phyloP scores from a whole-genome alignment of 2,113 vertebrate species.

The Climacteris rufus region DNA sequence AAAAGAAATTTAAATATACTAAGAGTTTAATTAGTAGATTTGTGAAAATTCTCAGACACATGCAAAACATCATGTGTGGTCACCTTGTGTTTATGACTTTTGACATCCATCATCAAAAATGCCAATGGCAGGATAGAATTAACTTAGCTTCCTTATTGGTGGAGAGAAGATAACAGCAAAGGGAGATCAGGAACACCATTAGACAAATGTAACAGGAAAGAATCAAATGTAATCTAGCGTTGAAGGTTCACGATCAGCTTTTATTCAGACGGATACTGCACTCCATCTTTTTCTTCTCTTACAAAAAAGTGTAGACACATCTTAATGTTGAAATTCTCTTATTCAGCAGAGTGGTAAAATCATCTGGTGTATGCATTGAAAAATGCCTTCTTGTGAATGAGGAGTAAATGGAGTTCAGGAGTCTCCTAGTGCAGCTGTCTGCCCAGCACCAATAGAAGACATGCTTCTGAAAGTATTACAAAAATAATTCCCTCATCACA shows the following conservation, averaged over 20 bases:
- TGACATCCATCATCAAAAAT: background rate
- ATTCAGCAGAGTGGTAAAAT: background rate
- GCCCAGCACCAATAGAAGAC: background rate
- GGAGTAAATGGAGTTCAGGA: constrained; percentile 29
- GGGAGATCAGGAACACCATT: background rate
- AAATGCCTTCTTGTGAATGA: constrained; percentile 22
- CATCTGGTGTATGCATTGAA: background rate
- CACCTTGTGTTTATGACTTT: background rate
- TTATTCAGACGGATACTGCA: background rate
- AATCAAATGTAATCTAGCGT: background rate
- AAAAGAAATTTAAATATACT: background rate
- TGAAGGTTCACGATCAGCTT: background rate
- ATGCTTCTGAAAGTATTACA: background rate
- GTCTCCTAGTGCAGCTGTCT: background rate
- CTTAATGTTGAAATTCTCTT: constrained; percentile 10
- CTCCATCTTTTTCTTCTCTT: background rate
- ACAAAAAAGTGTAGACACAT: background rate
- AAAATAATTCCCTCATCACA: background rate
- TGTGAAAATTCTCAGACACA: background rate
- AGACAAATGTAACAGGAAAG: background rate
- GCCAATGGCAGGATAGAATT: background rate
- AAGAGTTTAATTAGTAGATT: background rate
- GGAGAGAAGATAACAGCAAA: background rate
- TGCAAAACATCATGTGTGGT: background rate
- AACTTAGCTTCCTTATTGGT: background rate